These are phyloP conservation scores for Sthenelais limicola DNA, from an alignment of 2,888 invertebrate species.

Conservation along the genomic window DNA sequence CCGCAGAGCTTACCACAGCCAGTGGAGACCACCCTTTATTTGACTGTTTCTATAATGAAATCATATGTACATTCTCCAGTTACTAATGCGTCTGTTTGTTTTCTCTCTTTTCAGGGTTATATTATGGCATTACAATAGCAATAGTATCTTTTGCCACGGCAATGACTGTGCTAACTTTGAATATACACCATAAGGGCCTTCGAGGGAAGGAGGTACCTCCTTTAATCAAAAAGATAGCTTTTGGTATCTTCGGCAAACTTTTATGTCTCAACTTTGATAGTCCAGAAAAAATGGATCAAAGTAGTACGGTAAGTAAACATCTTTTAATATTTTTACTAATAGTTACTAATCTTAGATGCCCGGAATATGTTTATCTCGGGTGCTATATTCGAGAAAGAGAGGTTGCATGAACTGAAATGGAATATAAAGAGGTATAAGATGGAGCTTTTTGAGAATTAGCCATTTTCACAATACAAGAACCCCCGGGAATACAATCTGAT, in stretches of 20 bases:
- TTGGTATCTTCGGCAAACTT: constrained; percentile 80
- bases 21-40: too few species aligned
- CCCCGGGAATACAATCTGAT: too few species aligned
- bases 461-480: too few species aligned
- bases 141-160: constrained; percentile 74
- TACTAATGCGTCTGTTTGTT: not conserved
- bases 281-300: constrained; percentile 36
- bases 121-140: constrained; percentile 77
- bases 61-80: not conserved
- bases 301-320: constrained; percentile 40
- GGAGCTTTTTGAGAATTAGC: too few species aligned
- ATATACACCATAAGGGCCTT: constrained; percentile 82
- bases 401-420: too few species aligned
- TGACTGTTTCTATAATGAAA: too few species aligned
- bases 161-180: constrained; percentile 74
- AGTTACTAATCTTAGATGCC: too few species aligned
- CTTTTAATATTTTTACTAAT: too few species aligned
- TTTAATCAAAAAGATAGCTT: constrained; percentile 80
- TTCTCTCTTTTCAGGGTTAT: constrained; percentile 72
- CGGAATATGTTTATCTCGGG: too few species aligned
- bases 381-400: too few species aligned
- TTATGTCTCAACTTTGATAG: constrained; percentile 63
- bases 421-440: too few species aligned
- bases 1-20: too few species aligned
- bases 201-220: constrained; percentile 85